A percentile compares a stretch with the other conserved stretches of the same genome.
Evolutionary conservation across 1,140 invertebrate species (phyloP).

Genomic region (Parapsyche elsis): DNA sequence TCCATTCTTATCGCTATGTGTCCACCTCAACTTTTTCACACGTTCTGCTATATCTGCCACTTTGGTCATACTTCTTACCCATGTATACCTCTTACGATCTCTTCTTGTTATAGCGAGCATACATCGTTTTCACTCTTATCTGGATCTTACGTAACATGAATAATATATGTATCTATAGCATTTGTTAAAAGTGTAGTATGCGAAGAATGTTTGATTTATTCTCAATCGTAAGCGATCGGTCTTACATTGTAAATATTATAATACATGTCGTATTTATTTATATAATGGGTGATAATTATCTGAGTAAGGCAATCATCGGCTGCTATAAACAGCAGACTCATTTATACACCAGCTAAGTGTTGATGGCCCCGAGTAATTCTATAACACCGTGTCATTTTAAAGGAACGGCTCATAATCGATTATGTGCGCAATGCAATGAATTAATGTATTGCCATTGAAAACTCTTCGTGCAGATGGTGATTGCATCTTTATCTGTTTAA

Average conservation of each 20-base stretch:
- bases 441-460: neutral
- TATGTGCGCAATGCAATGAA: neutral
- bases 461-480: neutral
- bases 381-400: constrained; percentile 12
- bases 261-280: neutral
- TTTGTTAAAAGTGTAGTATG: neutral
- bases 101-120: no score
- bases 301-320: neutral
- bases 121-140: no score
- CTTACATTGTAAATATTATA: neutral
- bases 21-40: no score
- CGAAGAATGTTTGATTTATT: neutral
- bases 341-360: neutral
- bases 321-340: neutral
- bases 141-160: no score
- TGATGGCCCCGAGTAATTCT: neutral
- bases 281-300: neutral
- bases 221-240: no score
- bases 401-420: neutral
- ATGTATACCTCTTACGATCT: no score
- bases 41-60: no score
- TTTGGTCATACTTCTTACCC: no score
- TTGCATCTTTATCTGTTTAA: no score
- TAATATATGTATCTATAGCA: no score
- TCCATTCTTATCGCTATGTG: no score